Evolutionary conservation across 2,113 vertebrate species (phyloP).

Genomic region (Anthoscopus minutus): DNA sequence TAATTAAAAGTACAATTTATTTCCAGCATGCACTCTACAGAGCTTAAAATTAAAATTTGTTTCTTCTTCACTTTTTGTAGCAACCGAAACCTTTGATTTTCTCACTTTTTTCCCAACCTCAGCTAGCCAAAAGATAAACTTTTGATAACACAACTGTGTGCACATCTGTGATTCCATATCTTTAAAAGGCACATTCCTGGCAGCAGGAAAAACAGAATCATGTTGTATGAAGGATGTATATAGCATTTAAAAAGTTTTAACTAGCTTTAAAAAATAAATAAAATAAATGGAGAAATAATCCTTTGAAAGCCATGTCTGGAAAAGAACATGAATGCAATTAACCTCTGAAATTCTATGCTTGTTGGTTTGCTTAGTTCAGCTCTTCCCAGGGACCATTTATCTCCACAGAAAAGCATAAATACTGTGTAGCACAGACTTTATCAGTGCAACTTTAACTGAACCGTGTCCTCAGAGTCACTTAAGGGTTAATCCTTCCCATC

Average conservation of each 20-base stretch:
- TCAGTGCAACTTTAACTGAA: background rate
- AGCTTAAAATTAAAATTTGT: background rate
- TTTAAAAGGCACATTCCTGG: background rate
- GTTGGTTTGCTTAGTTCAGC: background rate
- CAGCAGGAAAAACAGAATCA: background rate
- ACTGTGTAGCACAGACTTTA: background rate
- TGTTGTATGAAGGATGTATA: background rate
- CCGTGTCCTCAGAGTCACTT: background rate
- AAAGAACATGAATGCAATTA: slow-evolving; percentile 40
- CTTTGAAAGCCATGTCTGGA: slow-evolving; percentile 14
- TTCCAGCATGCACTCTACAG: background rate
- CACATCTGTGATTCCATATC: background rate
- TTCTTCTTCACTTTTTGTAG: background rate
- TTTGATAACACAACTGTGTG: background rate
- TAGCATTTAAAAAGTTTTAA: background rate
- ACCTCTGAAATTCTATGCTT: slow-evolving; percentile 47
- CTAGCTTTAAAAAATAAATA: background rate
- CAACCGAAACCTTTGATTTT: background rate
- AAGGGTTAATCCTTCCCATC: slow-evolving; percentile 47
- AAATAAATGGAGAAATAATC: background rate
- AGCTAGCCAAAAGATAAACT: background rate
- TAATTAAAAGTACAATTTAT: slow-evolving; percentile 26
- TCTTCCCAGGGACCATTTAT: slow-evolving; percentile 9
- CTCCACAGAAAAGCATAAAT: slow-evolving; percentile 2
- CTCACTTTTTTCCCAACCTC: background rate